A percentile compares a stretch with the other conserved stretches of the same genome.
phyloP scores from a whole-genome alignment of 1,140 invertebrate genomes.

The Drosophila lini region DNA sequence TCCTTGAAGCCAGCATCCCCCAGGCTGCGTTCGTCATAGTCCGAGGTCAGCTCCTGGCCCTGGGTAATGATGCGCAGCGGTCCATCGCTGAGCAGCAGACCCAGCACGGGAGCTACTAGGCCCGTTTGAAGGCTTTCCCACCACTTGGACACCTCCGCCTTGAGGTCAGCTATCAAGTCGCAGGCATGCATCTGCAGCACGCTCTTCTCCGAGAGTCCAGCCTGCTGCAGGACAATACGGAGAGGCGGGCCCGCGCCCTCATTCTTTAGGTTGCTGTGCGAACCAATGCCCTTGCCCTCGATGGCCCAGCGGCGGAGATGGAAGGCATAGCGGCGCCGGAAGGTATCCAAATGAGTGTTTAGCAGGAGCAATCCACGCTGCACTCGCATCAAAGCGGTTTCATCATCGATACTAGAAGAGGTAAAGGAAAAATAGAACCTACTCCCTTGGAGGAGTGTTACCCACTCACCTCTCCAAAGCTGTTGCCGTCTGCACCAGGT shows the following conservation, averaged over 20 bases:
- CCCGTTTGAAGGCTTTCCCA: constrained; percentile 83
- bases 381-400: constrained; percentile 93
- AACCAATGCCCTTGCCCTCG: constrained; percentile 90
- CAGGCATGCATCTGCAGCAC: constrained; percentile 90
- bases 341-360: constrained; percentile 96
- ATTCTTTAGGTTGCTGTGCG: constrained; percentile 88
- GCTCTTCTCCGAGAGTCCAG: constrained; percentile 92
- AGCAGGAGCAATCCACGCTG: constrained; percentile 94
- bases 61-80: constrained; percentile 96
- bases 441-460: no score
- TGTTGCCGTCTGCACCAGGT: constrained; percentile 91
- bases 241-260: constrained; percentile 86
- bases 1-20: constrained; percentile 97
- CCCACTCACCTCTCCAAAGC: constrained; percentile 86
- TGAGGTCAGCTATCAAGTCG: constrained; percentile 94
- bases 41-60: constrained; percentile 96
- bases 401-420: constrained; percentile 84
- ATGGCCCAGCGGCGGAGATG: constrained; percentile 94
- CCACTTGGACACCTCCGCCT: constrained; percentile 97
- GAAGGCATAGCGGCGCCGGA: constrained; percentile 93
- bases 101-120: constrained; percentile 84
- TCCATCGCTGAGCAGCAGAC: constrained; percentile 90
- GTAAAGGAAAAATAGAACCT: background rate
- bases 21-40: constrained; percentile 95
- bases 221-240: constrained; percentile 92